Conservation (phyloP, 2,888 invertebrate species). For the Leucophora obtusa region DNA sequence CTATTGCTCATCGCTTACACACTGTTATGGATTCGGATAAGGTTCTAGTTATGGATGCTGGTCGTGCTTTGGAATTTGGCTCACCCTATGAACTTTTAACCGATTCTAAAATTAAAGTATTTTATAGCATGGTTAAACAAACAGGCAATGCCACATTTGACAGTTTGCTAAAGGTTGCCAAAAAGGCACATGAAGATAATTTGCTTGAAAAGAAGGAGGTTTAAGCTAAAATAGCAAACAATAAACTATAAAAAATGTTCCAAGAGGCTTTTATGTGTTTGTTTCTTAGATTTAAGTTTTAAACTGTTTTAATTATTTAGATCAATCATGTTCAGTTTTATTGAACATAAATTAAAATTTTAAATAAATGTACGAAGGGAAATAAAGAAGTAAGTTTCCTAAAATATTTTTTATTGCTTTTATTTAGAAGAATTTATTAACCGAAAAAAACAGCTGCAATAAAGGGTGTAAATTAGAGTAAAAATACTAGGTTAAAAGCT, state of each 20-base stretch:
- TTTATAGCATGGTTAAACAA: conserved; percentile 82
- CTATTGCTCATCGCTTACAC: conserved; percentile 92
- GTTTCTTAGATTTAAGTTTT: too few relatives aligned
- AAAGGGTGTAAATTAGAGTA: too few relatives aligned
- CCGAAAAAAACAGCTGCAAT: too few relatives aligned
- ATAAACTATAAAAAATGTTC: background rate
- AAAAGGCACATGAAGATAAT: conserved; percentile 75
- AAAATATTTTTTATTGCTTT: too few relatives aligned
- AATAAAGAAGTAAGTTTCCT: too few relatives aligned
- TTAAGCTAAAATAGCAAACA: background rate
- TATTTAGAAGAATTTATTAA: too few relatives aligned
- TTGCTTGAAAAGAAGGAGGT: conserved; percentile 18
- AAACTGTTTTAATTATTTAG: too few relatives aligned
- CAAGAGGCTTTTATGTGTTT: too few relatives aligned
- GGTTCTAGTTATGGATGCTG: conserved; percentile 85
- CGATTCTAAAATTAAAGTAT: conserved; percentile 78
- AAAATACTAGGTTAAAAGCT: too few relatives aligned
- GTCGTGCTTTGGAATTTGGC: conserved; percentile 84
- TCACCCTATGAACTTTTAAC: conserved; percentile 82
- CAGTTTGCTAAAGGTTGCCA: conserved; percentile 82
- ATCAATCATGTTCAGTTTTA: too few relatives aligned
- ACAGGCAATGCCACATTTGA: conserved; percentile 84
- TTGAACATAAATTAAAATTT: too few relatives aligned
- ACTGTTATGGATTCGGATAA: conserved; percentile 85
- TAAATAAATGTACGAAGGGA: too few relatives aligned